Base-by-base conservation (phyloP, 2,797 vertebrate genomes). In the Ficedula albicollis region DNA sequence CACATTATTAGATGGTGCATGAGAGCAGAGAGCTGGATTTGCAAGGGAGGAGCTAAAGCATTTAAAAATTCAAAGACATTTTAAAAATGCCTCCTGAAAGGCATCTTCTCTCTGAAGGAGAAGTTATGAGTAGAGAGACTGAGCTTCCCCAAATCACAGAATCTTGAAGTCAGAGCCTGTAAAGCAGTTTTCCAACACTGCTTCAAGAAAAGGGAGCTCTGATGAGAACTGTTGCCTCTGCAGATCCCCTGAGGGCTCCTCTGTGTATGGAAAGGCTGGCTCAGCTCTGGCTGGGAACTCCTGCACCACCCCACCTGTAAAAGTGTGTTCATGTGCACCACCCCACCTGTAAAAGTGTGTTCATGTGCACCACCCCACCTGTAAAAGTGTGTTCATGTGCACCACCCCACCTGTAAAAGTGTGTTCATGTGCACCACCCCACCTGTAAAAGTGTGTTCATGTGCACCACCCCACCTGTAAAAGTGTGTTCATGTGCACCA, bases 11-110 rank as follows among this genome's bases (percentile, higher is more conserved):
- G 84, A 38, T 23, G 32, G 56, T 56, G 38, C 60, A 34, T 2
- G 2, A 44, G 86, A 80, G 18, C 39, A 39, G 41, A 34, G 79
- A 59, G 48, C 51, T 73, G 69, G 4, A 3, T 66, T 87, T 92
- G 62, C 59, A 91, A 58, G 87, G 87, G 73, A 80, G 30, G 60
- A 86, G 86, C 74, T 55, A 79, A 86, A 88, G 74, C 59, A 56
- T 91, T 94, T 88, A 76, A 95, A 95, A 94, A 95, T 93, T 94
- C 91, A 95, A 95, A 90, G 59, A 21, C 25, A 21, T 88, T 70
- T 83, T 0, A 8, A 46, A 93, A 76, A 55, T 44, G 21, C 38
- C 13, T 49, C 78, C 48, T 74, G 56, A 87, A 92, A 74, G 41
- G 13, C 34, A 20, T 43, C 69, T 87, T 68, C 74, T 76, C 58